Evolutionary conservation across 2,797 vertebrate species (phyloP).

Genomic region (Etheostoma nigrum): DNA sequence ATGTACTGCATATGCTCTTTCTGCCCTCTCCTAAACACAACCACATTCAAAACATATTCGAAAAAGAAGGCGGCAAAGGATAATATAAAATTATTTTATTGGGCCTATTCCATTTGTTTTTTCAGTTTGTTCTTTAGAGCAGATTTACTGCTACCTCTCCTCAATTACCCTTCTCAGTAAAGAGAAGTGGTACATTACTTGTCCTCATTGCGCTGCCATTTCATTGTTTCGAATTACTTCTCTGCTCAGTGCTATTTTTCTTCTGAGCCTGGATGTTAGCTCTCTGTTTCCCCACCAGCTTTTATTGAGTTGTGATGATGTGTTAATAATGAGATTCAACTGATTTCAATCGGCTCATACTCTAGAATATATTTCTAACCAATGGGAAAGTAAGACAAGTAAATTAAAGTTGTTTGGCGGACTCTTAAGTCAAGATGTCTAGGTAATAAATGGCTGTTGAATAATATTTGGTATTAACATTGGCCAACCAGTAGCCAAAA

Average conservation of each 20-base stretch:
- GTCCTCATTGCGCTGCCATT: conserved; percentile 51
- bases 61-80: conserved; percentile 41
- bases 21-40: conserved; percentile 26
- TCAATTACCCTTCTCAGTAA: conserved; percentile 50
- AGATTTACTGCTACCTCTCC: conserved; percentile 59
- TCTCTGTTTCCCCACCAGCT: conserved; percentile 44
- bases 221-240: conserved; percentile 52
- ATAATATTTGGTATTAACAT: conserved; percentile 32
- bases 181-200: conserved; percentile 53
- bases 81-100: conserved; percentile 41
- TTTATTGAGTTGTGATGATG: conserved; percentile 71
- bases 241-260: conserved; percentile 43
- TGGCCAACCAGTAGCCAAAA: conserved; percentile 17
- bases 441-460: conserved; percentile 41
- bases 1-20: conserved; percentile 36
- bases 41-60: conserved; percentile 30
- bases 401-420: conserved; percentile 39
- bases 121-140: conserved; percentile 53
- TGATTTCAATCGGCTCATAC: conserved; percentile 66
- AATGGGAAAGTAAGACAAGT: conserved; percentile 46
- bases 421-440: conserved; percentile 50
- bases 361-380: conserved; percentile 40
- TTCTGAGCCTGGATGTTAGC: conserved; percentile 53
- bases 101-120: conserved; percentile 24
- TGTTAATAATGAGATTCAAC: conserved; percentile 68